A percentile compares a stretch with the other conserved stretches of the same genome.
Conservation (phyloP, 1,140 invertebrate genomes). For the Megathymus violae region DNA sequence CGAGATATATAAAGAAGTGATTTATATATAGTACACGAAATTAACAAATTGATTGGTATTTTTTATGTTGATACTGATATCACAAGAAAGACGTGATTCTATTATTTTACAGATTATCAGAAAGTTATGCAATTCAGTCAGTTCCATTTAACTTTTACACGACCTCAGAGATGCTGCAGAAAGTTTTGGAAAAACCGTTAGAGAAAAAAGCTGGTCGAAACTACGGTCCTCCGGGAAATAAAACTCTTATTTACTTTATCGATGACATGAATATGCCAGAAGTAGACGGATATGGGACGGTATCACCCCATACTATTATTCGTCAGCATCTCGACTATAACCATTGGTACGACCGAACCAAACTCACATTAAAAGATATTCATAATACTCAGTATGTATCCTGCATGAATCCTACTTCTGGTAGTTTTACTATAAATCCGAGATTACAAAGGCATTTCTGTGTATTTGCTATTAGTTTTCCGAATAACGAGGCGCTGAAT, state of each 20-base stretch:
- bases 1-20: too few species aligned
- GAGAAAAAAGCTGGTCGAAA: conserved; percentile 98
- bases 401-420: conserved; percentile 98
- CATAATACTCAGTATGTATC: conserved; percentile 98
- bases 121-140: conserved; percentile 94
- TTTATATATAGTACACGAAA: too few species aligned
- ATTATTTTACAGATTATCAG: conserved; percentile 85
- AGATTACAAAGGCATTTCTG: conserved; percentile 96
- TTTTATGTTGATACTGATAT: background rate
- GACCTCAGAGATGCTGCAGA: conserved; percentile 97
- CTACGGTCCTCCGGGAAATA: conserved; percentile 97
- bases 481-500: conserved; percentile 92
- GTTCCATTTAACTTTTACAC: conserved; percentile 99
- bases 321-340: conserved; percentile 97
- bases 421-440: conserved; percentile 98
- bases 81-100: background rate
- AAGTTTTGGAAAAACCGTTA: conserved; percentile 96
- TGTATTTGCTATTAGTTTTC: conserved; percentile 97
- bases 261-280: conserved; percentile 99
- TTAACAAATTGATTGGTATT: background rate
- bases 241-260: conserved; percentile 97
- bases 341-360: conserved; percentile 97
- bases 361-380: conserved; percentile 96
- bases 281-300: conserved; percentile 96
- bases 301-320: conserved; percentile 97